phyloP scores from a whole-genome alignment of 2,797 vertebrate species.

The Philypnodon macrostomus region DNA sequence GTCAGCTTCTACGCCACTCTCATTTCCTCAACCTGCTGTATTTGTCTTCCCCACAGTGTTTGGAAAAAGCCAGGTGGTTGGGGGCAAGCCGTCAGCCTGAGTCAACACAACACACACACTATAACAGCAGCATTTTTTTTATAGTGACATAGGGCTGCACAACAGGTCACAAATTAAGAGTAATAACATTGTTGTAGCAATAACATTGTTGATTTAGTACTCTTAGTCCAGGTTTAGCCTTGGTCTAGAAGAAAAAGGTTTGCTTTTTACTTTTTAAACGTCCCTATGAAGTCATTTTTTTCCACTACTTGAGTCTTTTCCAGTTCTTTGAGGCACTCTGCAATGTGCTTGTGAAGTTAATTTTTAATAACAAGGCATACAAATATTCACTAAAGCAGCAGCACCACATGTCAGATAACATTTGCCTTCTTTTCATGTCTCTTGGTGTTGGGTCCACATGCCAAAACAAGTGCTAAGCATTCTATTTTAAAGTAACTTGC shows the following conservation, averaged over 20 bases:
- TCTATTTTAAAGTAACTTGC: neutral
- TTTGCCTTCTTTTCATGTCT: neutral
- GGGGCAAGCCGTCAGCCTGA: conserved; percentile 16
- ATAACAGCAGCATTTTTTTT: conserved; percentile 2
- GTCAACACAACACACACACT: conserved; percentile 22
- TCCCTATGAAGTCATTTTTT: conserved; percentile 4
- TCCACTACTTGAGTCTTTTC: neutral
- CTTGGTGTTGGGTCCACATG: neutral
- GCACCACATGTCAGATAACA: neutral
- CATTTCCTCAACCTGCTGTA: conserved; percentile 51
- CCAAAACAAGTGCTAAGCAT: conserved; percentile 12
- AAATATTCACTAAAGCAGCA: conserved; percentile 2
- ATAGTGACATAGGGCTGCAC: too few species aligned
- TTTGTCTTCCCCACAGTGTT: conserved; percentile 38
- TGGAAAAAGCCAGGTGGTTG: conserved; percentile 38
- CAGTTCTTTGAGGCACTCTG: conserved; percentile 1
- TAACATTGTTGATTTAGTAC: too few species aligned
- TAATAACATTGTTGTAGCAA: too few species aligned
- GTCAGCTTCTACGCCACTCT: conserved; percentile 36
- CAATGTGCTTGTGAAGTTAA: conserved; percentile 1
- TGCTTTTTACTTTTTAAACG: conserved; percentile 1
- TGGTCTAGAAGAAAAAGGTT: conserved; percentile 7
- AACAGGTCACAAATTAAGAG: too few species aligned
- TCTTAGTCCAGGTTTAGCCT: too few species aligned
- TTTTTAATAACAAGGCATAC: conserved; percentile 14